Evolutionary conservation across 2,113 vertebrate species (phyloP).

Genomic region (Indicator indicator): DNA sequence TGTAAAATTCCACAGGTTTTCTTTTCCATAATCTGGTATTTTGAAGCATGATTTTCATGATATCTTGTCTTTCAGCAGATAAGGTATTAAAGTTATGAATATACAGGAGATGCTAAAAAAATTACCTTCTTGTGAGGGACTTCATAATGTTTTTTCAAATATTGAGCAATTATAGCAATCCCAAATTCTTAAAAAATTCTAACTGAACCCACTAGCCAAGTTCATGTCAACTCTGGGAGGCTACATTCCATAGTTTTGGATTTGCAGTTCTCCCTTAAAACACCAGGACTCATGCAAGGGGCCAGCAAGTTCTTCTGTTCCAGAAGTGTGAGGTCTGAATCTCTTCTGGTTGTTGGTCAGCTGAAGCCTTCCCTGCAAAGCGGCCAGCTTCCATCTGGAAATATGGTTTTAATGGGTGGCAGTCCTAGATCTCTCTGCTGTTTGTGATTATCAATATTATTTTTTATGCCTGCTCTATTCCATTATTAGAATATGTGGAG

Average conservation of each 20-base stretch:
- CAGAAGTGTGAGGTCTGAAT: neutral
- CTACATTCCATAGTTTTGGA: neutral
- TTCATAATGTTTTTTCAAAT: neutral
- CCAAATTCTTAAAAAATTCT: neutral
- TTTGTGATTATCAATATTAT: neutral
- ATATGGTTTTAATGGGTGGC: neutral
- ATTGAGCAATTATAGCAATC: neutral
- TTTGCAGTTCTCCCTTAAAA: neutral
- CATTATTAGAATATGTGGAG: accelerated
- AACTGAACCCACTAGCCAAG: neutral
- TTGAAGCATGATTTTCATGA: neutral
- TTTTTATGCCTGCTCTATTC: neutral
- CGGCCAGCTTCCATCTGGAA: neutral
- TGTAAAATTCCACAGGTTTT: neutral
- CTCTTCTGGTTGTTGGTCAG: neutral
- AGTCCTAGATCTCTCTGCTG: neutral
- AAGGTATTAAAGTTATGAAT: neutral
- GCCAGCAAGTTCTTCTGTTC: neutral
- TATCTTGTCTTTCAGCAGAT: neutral
- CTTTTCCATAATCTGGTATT: neutral
- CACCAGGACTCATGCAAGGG: accelerated
- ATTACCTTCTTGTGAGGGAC: neutral
- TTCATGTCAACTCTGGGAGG: neutral
- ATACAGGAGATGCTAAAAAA: neutral
- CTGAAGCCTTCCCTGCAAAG: neutral